Base-by-base conservation (phyloP, 2,888 invertebrate species). In the Lasioglossum pauxillum region DNA sequence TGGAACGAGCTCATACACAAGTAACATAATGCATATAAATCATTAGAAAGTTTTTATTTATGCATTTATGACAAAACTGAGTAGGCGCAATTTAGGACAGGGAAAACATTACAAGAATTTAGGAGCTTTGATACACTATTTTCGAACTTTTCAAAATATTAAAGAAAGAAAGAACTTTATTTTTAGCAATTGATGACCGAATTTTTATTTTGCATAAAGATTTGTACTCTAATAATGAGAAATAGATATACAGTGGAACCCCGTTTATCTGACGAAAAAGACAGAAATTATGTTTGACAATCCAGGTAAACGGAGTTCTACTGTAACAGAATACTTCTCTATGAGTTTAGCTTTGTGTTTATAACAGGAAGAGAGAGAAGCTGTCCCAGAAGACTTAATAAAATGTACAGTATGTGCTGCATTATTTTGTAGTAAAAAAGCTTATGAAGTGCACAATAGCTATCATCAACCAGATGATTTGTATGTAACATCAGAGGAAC, bases 381-480 rank as follows among this genome's bases (percentile, higher is more conserved):
- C 92, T 23, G 91, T 95, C 14, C 95, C 96, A 4, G 92, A 96
- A 75, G 96, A 97, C 92, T 94, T 97, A 73, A 95, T 97, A 67
- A 96, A 96, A 81, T 97, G 97, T 92, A 97, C 96, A 5, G 95
- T 96, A 31, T 97, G 97, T 92, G 96, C 97, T 86, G 97, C 97
- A 19, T 95, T 97, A 72, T 97, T 97, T 93, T 97, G 96, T 90
- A 97, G 96, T 91, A 95, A 97, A 91, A 96, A 96, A 93, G 97
- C 97, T 0, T 97, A 97, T 92, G 96, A 96, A 88, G 95, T 96
- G 75, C 97, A 97, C 92, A 96, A 97, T 44, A 96, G 96, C 79
- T 96, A 96, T 93, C 97, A 97, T 92, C 95, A 96, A 27, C 95
- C 96, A 2, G 96, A 96, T 83, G 97, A 97, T 94, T 93, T 96